Evolutionary conservation across 92 coral and sea anemone genomes (phyloP).

Genomic region (Paramuricea clavata): DNA sequence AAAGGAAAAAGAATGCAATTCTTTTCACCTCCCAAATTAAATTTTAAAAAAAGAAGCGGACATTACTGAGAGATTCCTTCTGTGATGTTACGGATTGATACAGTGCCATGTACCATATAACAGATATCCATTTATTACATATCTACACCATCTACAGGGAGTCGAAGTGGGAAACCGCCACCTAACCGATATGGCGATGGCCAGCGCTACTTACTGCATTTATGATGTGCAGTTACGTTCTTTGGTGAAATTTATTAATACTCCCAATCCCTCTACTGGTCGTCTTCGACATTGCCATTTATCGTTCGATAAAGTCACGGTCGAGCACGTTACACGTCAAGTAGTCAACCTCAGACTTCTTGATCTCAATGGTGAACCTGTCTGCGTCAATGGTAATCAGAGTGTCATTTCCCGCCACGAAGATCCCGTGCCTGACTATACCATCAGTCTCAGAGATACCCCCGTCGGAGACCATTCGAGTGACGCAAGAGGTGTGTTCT

Average conservation of each 20-base stretch:
- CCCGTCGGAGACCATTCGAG: constrained; percentile 37
- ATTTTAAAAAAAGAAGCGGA: constrained; percentile 28
- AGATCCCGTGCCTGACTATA: constrained; percentile 36
- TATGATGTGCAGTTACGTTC: constrained; percentile 28
- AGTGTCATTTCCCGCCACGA: constrained; percentile 37
- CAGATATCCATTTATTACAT: constrained; percentile 14
- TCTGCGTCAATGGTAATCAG: constrained; percentile 27
- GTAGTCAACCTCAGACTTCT: constrained; percentile 22
- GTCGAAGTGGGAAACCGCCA: constrained; percentile 21
- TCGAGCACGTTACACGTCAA: constrained; percentile 31
- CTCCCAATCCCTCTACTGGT: constrained; percentile 15
- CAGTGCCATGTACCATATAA: constrained; percentile 36
- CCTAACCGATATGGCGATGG: constrained; percentile 32
- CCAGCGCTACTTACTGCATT: constrained; percentile 31
- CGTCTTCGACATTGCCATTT: constrained; percentile 34
- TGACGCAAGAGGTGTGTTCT: constrained; percentile 49
- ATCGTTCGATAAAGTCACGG: constrained; percentile 37
- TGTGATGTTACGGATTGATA: constrained; percentile 27
- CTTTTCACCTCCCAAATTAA: neutral
- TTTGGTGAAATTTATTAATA: constrained; percentile 23
- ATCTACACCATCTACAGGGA: constrained; percentile 28
- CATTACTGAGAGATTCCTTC: constrained; percentile 3
- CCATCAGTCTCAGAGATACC: neutral
- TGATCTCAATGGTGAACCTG: constrained; percentile 35
- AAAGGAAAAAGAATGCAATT: constrained; percentile 8